Base-by-base conservation (phyloP, 2,797 vertebrate species). In the Arnoldichthys spilopterus region DNA sequence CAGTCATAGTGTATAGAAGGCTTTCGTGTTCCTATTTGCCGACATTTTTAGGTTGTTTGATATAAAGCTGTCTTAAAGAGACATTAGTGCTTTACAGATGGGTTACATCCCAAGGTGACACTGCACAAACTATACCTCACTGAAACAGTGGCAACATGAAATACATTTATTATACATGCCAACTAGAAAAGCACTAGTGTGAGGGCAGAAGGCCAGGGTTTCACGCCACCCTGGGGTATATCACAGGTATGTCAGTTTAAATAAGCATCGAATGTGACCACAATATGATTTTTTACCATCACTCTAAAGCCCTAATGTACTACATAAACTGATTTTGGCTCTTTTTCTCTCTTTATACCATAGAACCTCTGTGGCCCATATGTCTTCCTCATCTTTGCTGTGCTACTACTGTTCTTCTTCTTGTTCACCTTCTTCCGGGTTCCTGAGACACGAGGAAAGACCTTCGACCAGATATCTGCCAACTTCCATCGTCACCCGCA, bases 401-500 rank as follows among this genome's bases (percentile, higher is more conserved):
- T 22, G 1, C 91, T 98, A 24, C 95, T 98, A 20, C 83, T 96
- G 32, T 92, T 93, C 73, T 98, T 97, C 91, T 91, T 96, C 74
- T 70, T 94, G 84, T 97, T 95, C 91, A 97, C 96, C n/a, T 97
- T 95, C 89, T 94, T 97, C 89, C 92, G 92, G 37, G 96, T 98
- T 45, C 96, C 96, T 0, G 96, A 98, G 89, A 97, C 96, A 0
- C 90, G 93, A 32, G 96, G 96, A 22, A 95, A 94, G 85, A 96
- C 96, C 0, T 98, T 98, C 6, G 96, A 98, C 86, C 94, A 97
- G 92, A 97, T 97, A 1, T 84, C 96, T 0, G 91, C 94, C 0
- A 86, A 86, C 83, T 98, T 97, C 84, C 89, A 87, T 11, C 85
- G 82, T 56, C 88, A 85, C 74, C 90, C 91, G 0, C 85, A 83